Evolutionary conservation across 2,888 invertebrate species (phyloP), one percentile per base, ranked within the genome.

Genomic region (Siphonodentalium dalli): DNA sequence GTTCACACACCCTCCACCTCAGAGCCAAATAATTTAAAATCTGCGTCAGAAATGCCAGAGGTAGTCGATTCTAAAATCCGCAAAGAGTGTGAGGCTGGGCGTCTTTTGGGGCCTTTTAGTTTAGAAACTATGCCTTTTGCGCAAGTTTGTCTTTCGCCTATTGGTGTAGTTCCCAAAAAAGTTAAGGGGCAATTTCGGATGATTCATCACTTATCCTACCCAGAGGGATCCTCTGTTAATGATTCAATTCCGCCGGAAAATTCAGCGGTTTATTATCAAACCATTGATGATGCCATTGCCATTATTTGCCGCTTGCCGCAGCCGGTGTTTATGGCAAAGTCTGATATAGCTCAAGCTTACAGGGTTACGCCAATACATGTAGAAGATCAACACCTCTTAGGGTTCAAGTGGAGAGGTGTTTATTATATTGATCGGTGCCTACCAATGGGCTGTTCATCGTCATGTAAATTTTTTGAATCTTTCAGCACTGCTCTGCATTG

Each of bases 171-270:
- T 20, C 47, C 47, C 8, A 47, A 54, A 44, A 27, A 41, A 13
- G 42, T 23, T 11, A n/a, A 4, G 0, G 34, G 35, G 2, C 23
- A 49, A 15, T 58, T 35, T 24, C 40, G 58, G 1, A 8, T 54
- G 23, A 58, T 54, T 1, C 58, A 58, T 26, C 48, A 58, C 28
- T 33, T 58, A 24, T 58, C 54, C 6, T 49, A 44, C 18, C 54
- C 58, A 1, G 8, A 37, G 24, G 44, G 41, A 15, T 31, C 26
- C 1, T 54, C 58, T 9, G 40, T 54, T 7, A 58, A 58, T 35
- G 45, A 48, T 31, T 39, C 39, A 21, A 54, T 58, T 11, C 29
- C 43, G 23, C 21, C 28, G 1, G 54, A 49, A 29, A 21, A 24
- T 18, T 46, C 27, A 31, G 3, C 54, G 2, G 53, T 58, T 0